A percentile compares a stretch with the other conserved stretches of the same genome.
Conservation (phyloP, 2,113 vertebrate species). For the Protobothrops mucrosquamatus region DNA sequence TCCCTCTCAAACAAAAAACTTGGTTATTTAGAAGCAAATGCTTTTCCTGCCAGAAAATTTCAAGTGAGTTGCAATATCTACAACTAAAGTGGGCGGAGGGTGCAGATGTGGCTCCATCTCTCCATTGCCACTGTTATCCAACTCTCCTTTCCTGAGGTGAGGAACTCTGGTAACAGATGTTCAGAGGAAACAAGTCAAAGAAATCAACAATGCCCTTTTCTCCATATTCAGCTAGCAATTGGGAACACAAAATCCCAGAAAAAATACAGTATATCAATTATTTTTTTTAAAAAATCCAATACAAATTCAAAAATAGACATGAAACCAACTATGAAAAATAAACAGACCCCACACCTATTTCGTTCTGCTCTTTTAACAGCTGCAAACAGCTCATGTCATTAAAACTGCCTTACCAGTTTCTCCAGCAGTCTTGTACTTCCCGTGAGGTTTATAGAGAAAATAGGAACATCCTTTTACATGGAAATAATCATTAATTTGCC, state of each 20-base stretch:
- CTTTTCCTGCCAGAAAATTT: background rate
- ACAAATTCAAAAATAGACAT: background rate
- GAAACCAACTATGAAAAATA: background rate
- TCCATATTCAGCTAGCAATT: background rate
- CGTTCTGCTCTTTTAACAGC: background rate
- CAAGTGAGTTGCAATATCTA: background rate
- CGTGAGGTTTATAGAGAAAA: conserved; percentile 95
- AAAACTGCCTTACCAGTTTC: conserved; percentile 81
- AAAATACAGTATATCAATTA: background rate
- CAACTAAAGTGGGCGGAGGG: background rate
- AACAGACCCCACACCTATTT: background rate
- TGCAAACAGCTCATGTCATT: background rate
- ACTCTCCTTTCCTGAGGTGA: background rate
- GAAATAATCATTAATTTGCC: conserved; percentile 97
- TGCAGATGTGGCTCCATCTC: background rate
- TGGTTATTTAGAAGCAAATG: background rate
- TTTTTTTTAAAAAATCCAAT: background rate
- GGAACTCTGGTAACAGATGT: background rate
- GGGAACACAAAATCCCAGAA: background rate
- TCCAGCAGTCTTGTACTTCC: conserved; percentile 97
- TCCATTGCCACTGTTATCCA: background rate
- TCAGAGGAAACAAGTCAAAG: background rate
- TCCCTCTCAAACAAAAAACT: background rate
- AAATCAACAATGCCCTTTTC: background rate
- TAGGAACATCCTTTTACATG: conserved; percentile 93